Percentiles rank a stretch among this genome's conserved stretches.
Conservation (phyloP, 2,888 invertebrate species). For the Lasioglossum malachurum region DNA sequence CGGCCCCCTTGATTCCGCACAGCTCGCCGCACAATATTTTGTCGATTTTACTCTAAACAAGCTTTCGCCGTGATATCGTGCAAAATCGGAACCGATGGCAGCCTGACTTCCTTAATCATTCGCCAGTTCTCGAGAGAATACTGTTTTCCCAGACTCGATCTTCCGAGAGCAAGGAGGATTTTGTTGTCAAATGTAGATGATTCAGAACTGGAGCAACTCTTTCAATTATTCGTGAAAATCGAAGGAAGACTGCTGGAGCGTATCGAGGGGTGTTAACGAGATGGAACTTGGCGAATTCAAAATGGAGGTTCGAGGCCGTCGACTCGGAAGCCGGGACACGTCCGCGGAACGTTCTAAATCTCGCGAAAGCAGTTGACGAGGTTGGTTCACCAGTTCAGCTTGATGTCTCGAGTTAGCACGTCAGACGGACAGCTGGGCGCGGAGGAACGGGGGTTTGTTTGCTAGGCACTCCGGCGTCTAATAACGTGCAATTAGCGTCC, state of each 20-base stretch:
- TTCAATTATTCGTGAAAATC: background rate
- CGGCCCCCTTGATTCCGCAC: conserved; percentile 49
- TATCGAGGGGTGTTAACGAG: background rate
- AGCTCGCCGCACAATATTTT: conserved; percentile 59
- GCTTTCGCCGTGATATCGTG: background rate
- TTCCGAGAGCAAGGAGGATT: too few species aligned
- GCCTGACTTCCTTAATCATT: background rate
- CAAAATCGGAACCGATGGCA: background rate
- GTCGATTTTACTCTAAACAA: conserved; percentile 57
- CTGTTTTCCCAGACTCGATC: too few species aligned
- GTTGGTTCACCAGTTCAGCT: conserved; percentile 13
- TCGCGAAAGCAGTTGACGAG: conserved; percentile 9
- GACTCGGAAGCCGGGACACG: conserved; percentile 6
- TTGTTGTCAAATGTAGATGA: too few species aligned
- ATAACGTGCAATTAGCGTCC: conserved; percentile 78
- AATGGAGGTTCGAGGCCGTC: background rate
- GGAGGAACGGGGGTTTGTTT: conserved; percentile 68
- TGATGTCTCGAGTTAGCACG: conserved; percentile 51
- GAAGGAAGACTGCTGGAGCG: background rate
- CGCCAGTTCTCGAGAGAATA: background rate
- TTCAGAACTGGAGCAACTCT: background rate
- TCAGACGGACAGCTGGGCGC: conserved; percentile 37
- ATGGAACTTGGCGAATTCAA: background rate
- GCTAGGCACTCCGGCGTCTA: conserved; percentile 73
- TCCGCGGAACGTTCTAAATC: conserved; percentile 36